phyloP scores from a whole-genome alignment of 2,113 vertebrate genomes.

The Tragelaphus imberbis region DNA sequence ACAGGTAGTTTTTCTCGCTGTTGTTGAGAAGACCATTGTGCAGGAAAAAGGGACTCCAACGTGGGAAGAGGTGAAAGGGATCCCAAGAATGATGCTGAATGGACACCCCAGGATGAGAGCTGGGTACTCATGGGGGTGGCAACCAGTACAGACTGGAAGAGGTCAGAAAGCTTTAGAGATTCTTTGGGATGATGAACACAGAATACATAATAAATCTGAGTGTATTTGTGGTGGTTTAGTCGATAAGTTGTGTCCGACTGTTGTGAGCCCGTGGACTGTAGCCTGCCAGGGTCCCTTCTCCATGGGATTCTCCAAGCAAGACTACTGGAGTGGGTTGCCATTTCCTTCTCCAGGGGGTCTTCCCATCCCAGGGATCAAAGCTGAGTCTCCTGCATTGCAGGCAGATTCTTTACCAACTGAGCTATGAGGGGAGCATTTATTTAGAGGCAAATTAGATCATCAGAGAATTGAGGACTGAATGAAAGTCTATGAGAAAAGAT shows the following conservation, averaged over 20 bases:
- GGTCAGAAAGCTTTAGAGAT: neutral
- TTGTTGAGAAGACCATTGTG: neutral
- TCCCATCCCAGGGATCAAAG: neutral
- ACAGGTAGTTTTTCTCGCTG: neutral
- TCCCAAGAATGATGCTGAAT: neutral
- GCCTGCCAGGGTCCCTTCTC: neutral
- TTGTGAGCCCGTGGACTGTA: neutral
- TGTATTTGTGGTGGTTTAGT: neutral
- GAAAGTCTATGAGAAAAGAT: neutral
- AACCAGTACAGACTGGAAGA: neutral
- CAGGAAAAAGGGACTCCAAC: neutral
- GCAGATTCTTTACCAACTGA: neutral
- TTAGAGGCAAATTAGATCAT: neutral
- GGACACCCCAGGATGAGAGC: neutral
- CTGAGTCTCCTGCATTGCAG: neutral
- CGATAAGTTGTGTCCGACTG: rapidly evolving
- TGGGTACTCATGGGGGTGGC: neutral
- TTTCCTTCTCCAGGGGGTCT: neutral
- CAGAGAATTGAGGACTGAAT: neutral
- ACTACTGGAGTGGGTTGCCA: neutral
- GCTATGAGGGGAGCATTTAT: neutral
- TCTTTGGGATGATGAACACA: neutral
- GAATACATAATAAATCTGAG: neutral
- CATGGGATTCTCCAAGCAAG: neutral
- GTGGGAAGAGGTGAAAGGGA: neutral